These are phyloP conservation scores for Orthosia gothica DNA, from an alignment of 2,888 invertebrate species.

Conservation along the genomic window DNA sequence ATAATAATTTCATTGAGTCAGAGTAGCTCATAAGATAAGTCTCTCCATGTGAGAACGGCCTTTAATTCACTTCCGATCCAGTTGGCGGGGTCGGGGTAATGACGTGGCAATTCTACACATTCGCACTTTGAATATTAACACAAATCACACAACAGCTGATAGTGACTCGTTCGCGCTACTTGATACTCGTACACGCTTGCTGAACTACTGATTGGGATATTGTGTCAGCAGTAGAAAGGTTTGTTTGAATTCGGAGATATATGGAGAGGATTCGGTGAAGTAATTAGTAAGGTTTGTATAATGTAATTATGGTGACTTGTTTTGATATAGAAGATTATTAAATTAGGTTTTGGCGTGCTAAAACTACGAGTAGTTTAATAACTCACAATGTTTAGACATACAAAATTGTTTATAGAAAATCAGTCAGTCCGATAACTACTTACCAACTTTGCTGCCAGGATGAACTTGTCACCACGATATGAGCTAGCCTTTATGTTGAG, in stretches of 20 bases:
- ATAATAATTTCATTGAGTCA: too few species aligned
- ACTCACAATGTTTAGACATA: too few species aligned
- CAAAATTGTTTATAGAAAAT: too few species aligned
- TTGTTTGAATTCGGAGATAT: slow-evolving; percentile 6
- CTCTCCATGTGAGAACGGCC: not conserved
- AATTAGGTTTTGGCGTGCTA: too few species aligned
- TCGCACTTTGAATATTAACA: slow-evolving; percentile 65
- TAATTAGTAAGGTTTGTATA: not conserved
- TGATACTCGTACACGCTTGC: slow-evolving; percentile 42
- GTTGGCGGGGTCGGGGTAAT: slow-evolving; percentile 50
- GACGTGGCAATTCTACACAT: slow-evolving; percentile 66
- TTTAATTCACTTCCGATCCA: slow-evolving; percentile 28
- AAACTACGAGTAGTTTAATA: too few species aligned
- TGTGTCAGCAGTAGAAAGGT: not conserved
- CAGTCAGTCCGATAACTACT: too few species aligned
- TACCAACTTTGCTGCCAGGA: too few species aligned
- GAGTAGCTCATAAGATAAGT: not conserved
- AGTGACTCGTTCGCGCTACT: slow-evolving; percentile 56
- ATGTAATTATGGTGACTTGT: not conserved
- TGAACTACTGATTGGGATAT: too few species aligned
- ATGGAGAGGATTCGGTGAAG: not conserved
- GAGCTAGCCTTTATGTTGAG: too few species aligned
- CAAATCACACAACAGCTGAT: slow-evolving; percentile 68
- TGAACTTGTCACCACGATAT: too few species aligned
- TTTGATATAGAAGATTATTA: not conserved